Evolutionary conservation across 2,797 vertebrate genomes (phyloP).

Genomic region (Propithecus deckenii): DNA sequence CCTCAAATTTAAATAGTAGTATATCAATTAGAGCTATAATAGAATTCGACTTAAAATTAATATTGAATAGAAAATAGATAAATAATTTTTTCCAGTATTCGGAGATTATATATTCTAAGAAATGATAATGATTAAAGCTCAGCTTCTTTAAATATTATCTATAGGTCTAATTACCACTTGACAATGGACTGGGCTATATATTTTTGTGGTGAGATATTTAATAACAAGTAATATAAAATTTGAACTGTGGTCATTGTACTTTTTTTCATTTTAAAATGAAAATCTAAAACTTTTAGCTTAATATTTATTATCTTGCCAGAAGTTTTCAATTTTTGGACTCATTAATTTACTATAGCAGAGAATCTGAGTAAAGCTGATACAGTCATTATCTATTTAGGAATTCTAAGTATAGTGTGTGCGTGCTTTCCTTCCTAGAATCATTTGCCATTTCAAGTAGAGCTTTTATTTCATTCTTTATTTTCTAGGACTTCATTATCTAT

Average conservation of each 20-base stretch:
- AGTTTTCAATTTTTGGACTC: slow-evolving; percentile 18
- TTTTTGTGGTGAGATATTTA: neutral
- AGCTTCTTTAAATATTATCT: neutral
- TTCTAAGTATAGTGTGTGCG: slow-evolving; percentile 45
- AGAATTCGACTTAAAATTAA: neutral
- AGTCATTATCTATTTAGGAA: slow-evolving; percentile 68
- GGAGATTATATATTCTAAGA: neutral
- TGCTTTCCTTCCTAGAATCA: slow-evolving; percentile 60
- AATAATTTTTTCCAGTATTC: neutral
- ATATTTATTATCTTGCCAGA: neutral
- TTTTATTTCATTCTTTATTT: slow-evolving; percentile 78
- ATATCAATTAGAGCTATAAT: neutral
- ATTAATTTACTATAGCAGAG: neutral
- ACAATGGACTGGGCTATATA: neutral
- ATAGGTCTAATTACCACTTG: neutral
- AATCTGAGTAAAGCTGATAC: slow-evolving; percentile 16
- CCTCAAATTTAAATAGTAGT: neutral
- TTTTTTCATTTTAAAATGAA: slow-evolving; percentile 30
- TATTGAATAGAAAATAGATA: neutral
- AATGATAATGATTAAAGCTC: neutral
- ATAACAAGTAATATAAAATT: neutral
- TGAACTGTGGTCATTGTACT: neutral
- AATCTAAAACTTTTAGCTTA: neutral
- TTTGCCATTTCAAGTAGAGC: slow-evolving; percentile 70
- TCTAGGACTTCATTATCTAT: slow-evolving; percentile 77